Evolutionary conservation across 2,888 invertebrate species (phyloP), one percentile per base, ranked within the genome.

Genomic region (Caenorhabditis panamensis): DNA sequence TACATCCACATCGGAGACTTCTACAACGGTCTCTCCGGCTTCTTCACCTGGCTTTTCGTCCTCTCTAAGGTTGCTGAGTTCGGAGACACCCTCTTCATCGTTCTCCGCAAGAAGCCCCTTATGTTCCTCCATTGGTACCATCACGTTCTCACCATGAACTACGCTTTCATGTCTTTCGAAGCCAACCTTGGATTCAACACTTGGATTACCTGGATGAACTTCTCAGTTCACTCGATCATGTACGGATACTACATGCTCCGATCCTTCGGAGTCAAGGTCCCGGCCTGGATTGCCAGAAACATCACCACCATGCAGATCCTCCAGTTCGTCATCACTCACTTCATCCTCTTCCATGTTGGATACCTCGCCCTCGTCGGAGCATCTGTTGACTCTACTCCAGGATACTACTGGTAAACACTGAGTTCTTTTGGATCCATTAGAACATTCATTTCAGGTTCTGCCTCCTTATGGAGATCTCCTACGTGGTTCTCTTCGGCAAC

Each of bases 121-220:
- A 85, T 84, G 75, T 86, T 86, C 84, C 82, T 86, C 47, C 89
- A 89, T 71, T 89, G 88, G 88, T 89, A 89, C 71, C 89, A 89
- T 67, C 89, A 89, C 72, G 86, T 89, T 22, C 84, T 89, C 49
- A 89, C 89, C n/a, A 85, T 89, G 73, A 89, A 89, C 82, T 89
- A 89, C 77, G 89, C 88, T 9, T 83, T 88, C 68, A 78, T 83
- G 62, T 86, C 88, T 24, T 88, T 86, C 71, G 71, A 72, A 24
- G 81, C 80, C 24, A 82, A 86, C 56, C 79, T 87, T 16, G 88
- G 88, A 24, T 90, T 82, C 86, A 90, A 89, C 84, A 81, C 85
- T 11, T 90, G 90, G 90, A 89, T 89, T 69, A 86, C 88, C 51
- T 90, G 88, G 87, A 84, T 90, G 72, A 90, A 90, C 82, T 89